Conservation (phyloP, 2,888 invertebrate genomes). For the Diarsia mendica region DNA sequence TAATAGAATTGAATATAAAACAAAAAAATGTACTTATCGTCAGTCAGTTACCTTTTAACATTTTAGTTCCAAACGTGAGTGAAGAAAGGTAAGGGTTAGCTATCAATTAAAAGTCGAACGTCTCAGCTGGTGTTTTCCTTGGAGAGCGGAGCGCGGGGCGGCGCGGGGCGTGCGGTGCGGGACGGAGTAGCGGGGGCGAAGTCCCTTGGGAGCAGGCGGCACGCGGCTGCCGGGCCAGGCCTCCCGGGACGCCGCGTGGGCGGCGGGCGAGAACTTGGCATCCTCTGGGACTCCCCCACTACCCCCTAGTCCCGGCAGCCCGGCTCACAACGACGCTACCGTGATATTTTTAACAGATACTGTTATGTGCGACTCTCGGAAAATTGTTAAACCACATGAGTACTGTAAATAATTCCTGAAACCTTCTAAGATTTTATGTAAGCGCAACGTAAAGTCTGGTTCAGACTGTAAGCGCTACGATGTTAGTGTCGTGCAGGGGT, state of each 20-base stretch:
- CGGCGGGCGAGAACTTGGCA: conserved; percentile 86
- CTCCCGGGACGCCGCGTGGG: conserved; percentile 85
- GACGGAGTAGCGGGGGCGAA: conserved; percentile 69
- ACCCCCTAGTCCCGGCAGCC: conserved; percentile 75
- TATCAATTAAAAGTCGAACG: conserved; percentile 87
- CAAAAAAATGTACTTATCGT: neutral
- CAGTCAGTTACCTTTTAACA: conserved; percentile 22
- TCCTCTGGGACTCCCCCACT: conserved; percentile 84
- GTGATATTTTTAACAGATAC: conserved; percentile 87
- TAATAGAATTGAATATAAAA: neutral
- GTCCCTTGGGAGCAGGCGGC: conserved; percentile 87
- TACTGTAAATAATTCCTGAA: conserved; percentile 53
- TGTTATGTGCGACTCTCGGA: conserved; percentile 71
- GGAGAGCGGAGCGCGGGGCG: conserved; percentile 73
- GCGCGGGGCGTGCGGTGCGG: conserved; percentile 57
- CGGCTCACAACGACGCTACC: conserved; percentile 76
- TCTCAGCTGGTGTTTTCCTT: conserved; percentile 86
- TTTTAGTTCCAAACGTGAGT: conserved; percentile 25
- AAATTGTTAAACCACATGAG: conserved; percentile 64
- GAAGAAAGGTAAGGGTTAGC: conserved; percentile 63
- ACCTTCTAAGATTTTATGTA: conserved; percentile 30
- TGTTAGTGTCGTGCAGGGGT: neutral
- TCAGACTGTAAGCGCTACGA: conserved; percentile 20
- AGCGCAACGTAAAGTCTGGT: conserved; percentile 22
- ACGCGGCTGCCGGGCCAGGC: conserved; percentile 85